These are phyloP conservation scores for Mesocentrotus franciscanus DNA, from an alignment of 53 echinoderm and acorn worm species.

Conservation along the genomic window DNA sequence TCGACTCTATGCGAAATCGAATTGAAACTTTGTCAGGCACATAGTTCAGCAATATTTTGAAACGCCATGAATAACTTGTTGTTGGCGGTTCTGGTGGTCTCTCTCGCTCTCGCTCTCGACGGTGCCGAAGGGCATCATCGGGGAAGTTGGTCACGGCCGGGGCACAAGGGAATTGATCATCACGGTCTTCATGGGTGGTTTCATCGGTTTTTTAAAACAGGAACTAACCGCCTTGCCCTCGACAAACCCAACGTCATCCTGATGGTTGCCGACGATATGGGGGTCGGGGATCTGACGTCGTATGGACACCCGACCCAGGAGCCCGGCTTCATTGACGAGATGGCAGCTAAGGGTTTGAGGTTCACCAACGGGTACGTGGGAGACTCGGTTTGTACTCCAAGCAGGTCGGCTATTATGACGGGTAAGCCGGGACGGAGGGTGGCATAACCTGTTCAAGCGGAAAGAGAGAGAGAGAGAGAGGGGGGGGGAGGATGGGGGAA, in stretches of 20 bases:
- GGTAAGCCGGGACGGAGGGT: slow-evolving; percentile 39
- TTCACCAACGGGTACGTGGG: slow-evolving; percentile 72
- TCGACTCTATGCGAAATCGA: not conserved
- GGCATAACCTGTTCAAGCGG: not conserved
- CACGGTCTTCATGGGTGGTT: not conserved
- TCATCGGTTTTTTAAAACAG: not conserved
- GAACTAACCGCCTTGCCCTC: not conserved
- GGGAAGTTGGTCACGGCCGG: not conserved
- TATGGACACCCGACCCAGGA: slow-evolving; percentile 73
- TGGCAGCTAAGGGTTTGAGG: slow-evolving; percentile 62
- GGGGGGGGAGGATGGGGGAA: not conserved
- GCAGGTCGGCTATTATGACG: slow-evolving; percentile 67
- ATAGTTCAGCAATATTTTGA: not conserved
- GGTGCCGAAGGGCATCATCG: not conserved
- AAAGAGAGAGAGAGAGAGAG: not conserved
- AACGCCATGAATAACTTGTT: not conserved
- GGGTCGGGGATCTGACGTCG: slow-evolving; percentile 60
- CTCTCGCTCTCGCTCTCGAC: not conserved
- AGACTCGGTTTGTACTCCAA: slow-evolving; percentile 71
- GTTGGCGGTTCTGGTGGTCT: not conserved
- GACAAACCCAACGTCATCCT: slow-evolving; percentile 63
- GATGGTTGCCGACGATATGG: slow-evolving; percentile 72
- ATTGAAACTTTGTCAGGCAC: not conserved
- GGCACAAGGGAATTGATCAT: not conserved
- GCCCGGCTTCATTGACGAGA: slow-evolving; percentile 63